Evolutionary conservation across 2,113 vertebrate genomes (phyloP), one percentile per base, ranked within the genome.

Genomic region (Porphyrio hochstetteri): DNA sequence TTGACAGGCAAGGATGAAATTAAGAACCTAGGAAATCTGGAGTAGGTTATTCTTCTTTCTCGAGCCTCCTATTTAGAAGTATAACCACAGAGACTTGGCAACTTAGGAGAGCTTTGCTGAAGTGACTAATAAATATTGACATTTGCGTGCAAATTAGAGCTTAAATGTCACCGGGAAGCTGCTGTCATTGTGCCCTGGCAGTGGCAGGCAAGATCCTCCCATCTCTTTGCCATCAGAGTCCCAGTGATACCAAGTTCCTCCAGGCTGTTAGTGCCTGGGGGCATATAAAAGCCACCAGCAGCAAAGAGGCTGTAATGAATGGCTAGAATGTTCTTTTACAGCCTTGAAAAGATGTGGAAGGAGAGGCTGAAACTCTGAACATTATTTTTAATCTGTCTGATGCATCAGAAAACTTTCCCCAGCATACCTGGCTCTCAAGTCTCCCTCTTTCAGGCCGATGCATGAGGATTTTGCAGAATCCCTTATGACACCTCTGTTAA

Each of bases 51-150:
- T 35, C 11, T 64, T 31, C 42, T 69, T 82, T 42, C 80, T 55
- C 1, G 14, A 67, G 38, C 28, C 19, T 72, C 35, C 29, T 55
- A 17, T 84, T 91, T 89, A 60, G 86, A 87, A 95, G 53, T 82
- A 7, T n/a, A 91, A 88, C 60, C 44, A 29, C 36, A 81, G 78
- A 90, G 89, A 77, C 59, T 82, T 72, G 64, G 57, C 64, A 44
- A 52, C 69, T 57, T 59, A 59, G 61, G 80, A 86, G 86, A 77
- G 82, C 91, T 95, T 68, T 87, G 36, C 74, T 48, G 82, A 88
- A 57, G 91, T 88, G 86, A 86, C 75, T 97, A 93, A 95, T 93
- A 95, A 96, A 95, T 95, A 97, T 90, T 95, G 97, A 93, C 95
- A 96, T 96, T 94, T 94, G 52, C 16, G 2, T 94, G 90, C 90